Evolutionary conservation across 2,113 vertebrate species (phyloP), one percentile per base, ranked within the genome.

Genomic region (Lethenteron camtschaticum): DNA sequence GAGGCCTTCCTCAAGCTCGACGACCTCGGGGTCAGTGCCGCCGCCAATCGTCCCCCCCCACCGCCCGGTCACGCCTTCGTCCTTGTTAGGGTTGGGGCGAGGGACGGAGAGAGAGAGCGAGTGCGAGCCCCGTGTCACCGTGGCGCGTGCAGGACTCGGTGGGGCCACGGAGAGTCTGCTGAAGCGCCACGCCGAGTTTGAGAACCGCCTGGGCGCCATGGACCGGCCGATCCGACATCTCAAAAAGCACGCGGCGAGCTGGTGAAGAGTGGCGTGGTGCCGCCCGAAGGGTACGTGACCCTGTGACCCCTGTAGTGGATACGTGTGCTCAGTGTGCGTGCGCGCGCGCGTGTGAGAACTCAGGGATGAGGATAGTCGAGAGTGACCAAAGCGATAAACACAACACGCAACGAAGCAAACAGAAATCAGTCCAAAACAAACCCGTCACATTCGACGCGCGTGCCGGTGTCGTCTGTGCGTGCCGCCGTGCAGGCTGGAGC

Each of bases 121-220:
- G 41, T 41, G 3, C 41, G 41, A 41, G 5, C 41, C 41, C 41
- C 41, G 41, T 41, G 41, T 41, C 41, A 41, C 41, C 6, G 41
- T 41, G 41, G 41, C 41, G 41, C 2, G 41, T 69, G 56, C n/a
- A 92, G 88, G 87, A 89, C 72, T 83, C 85, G 0, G 73, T 86
- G 68, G 81, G 73, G 79, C 80, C 12, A 81, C 86, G 68, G 79
- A 75, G 75, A 81, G 76, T 73, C 78, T 88, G 55, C 72, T 89
- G 72, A 82, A 82, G 66, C 79, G 78, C 9, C 88, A 92, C 72
- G 81, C 81, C 9, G 82, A 87, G 71, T 81, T 85, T 76, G 82
- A 81, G 20, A 75, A 70, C 56, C 77, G 87, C n/a, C 78, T 88
- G 69, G 73, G 76, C 12, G 75, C 71, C 4, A 73, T 90, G 73